Conservation (phyloP, 2,888 invertebrate species). For the Capitulum mitella region DNA sequence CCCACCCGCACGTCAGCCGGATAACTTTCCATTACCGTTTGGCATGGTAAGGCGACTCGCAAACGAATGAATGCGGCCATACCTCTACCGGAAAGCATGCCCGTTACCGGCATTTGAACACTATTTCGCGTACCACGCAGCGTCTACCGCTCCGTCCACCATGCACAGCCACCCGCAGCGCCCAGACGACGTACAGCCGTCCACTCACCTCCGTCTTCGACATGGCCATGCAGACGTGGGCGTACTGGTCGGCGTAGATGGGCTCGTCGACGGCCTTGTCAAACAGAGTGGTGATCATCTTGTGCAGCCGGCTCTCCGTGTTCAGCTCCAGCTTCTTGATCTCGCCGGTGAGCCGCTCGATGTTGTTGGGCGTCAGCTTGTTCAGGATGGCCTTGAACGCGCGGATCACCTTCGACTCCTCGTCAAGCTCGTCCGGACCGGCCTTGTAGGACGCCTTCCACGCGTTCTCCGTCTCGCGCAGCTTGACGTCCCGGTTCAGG, state of each 20-base stretch:
- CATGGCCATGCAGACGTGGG: slow-evolving; percentile 56
- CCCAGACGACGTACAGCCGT: slow-evolving; percentile 14
- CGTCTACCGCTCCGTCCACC: not conserved
- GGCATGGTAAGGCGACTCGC: too few relatives aligned
- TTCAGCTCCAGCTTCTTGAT: slow-evolving; percentile 69
- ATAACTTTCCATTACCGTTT: too few relatives aligned
- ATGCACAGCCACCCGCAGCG: not conserved
- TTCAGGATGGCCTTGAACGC: slow-evolving; percentile 81
- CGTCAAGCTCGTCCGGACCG: slow-evolving; percentile 41
- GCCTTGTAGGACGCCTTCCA: slow-evolving; percentile 63
- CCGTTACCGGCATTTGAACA: too few relatives aligned
- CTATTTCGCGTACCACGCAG: too few relatives aligned
- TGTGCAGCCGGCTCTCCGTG: slow-evolving; percentile 66
- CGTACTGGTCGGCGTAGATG: slow-evolving; percentile 85
- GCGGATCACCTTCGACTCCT: slow-evolving; percentile 60
- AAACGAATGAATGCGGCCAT: too few relatives aligned
- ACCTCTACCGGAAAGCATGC: too few relatives aligned
- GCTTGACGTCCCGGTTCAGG: slow-evolving; percentile 46
- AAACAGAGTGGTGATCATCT: slow-evolving; percentile 81
- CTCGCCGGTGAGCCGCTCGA: slow-evolving; percentile 69
- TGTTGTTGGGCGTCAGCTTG: slow-evolving; percentile 91
- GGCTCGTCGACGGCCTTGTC: slow-evolving; percentile 95
- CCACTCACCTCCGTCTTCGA: slow-evolving; percentile 39
- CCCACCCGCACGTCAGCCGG: too few relatives aligned
- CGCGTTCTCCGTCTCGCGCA: slow-evolving; percentile 79